These are phyloP conservation scores for Beroe ovata DNA, from an alignment of 37 sponge, comb jelly and placozoan genomes.

Conservation along the genomic window DNA sequence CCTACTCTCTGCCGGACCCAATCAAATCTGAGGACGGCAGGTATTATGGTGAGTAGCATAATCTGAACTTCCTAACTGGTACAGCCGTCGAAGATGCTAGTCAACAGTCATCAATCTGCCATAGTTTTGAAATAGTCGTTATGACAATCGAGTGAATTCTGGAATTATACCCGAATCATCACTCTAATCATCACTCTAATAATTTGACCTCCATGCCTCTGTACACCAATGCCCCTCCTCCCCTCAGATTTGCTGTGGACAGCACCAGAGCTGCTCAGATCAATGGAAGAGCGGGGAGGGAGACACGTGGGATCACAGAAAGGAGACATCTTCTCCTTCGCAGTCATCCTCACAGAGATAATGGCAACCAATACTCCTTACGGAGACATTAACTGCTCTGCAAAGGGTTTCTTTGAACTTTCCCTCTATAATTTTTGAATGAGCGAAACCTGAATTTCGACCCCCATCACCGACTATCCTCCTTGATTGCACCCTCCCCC, in stretches of 20 bases:
- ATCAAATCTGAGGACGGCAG: slow-evolving; percentile 47
- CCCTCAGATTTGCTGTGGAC: slow-evolving; percentile 46
- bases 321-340: slow-evolving; percentile 60
- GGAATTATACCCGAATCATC: too few relatives aligned
- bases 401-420: too few relatives aligned
- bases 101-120: too few relatives aligned
- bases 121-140: too few relatives aligned
- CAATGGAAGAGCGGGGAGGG: neutral
- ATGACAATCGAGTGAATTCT: too few relatives aligned
- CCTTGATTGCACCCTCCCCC: neutral
- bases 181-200: too few relatives aligned
- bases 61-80: too few relatives aligned
- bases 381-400: slow-evolving; percentile 45
- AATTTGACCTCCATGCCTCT: too few relatives aligned
- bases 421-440: neutral
- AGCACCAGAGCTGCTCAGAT: slow-evolving; percentile 46
- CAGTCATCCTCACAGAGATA: slow-evolving; percentile 46
- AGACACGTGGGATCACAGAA: slow-evolving; percentile 37
- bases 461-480: too few relatives aligned
- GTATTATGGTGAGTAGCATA: slow-evolving; percentile 23
- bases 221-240: too few relatives aligned
- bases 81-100: too few relatives aligned
- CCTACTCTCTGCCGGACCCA: slow-evolving; percentile 19
- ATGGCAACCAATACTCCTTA: slow-evolving; percentile 32
- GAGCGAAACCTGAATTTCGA: neutral